Evolutionary conservation across 1,140 invertebrate genomes (phyloP).

Genomic region (Drosophila kanapiae): DNA sequence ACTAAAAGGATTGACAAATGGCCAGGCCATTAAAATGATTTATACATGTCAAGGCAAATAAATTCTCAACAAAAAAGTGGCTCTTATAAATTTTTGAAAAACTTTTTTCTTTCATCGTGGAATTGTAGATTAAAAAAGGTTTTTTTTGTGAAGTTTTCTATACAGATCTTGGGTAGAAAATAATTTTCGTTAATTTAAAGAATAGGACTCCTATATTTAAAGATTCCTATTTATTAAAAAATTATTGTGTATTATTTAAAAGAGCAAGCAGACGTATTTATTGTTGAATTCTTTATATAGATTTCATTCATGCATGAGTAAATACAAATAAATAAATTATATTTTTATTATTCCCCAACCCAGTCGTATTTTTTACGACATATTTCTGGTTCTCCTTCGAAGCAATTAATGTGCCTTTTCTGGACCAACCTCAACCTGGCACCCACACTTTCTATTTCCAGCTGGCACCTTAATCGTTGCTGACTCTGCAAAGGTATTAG

Average conservation of each 20-base stretch:
- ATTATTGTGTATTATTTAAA: neutral
- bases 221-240: too few species aligned
- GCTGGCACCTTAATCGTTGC: conserved; percentile 10
- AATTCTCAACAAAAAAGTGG: conserved; percentile 5
- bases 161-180: neutral
- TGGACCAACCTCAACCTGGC: neutral
- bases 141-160: neutral
- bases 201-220: neutral
- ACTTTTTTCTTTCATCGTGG: conserved; percentile 4
- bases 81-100: conserved; percentile 10
- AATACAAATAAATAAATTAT: too few species aligned
- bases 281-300: too few species aligned
- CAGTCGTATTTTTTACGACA: neutral
- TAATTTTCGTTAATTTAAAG: neutral
- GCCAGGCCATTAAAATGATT: conserved; percentile 40
- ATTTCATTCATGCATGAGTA: neutral
- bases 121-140: neutral
- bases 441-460: neutral
- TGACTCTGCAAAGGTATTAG: conserved; percentile 12
- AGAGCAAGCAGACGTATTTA: neutral
- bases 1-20: conserved; percentile 43
- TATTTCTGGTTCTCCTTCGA: too few species aligned
- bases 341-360: too few species aligned
- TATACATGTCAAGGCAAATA: conserved; percentile 17
- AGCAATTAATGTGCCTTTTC: neutral